Percentiles rank a stretch among this genome's conserved stretches.
Conservation (phyloP, 1,140 invertebrate genomes). For the Palaemon carinicauda region DNA sequence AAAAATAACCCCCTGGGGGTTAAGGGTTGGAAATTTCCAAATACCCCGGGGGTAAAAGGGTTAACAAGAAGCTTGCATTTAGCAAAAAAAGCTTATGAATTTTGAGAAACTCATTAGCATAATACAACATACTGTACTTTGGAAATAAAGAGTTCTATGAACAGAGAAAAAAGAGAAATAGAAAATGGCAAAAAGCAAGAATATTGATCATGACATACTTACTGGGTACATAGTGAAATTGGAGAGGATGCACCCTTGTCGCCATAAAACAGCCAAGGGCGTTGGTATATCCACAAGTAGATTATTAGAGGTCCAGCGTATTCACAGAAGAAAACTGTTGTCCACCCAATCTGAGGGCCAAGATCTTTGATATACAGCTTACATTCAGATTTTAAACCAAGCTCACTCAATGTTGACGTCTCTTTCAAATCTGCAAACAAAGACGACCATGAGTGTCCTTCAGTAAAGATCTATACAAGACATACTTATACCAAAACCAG, state of each 20-base stretch:
- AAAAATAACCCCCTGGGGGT: too few species aligned
- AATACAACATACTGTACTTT: too few species aligned
- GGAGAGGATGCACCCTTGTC: slow-evolving; percentile 65
- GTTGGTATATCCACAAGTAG: slow-evolving; percentile 88
- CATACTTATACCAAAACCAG: too few species aligned
- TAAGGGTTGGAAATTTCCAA: too few species aligned
- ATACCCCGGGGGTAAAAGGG: too few species aligned
- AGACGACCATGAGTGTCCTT: not conserved
- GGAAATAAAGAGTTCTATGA: too few species aligned
- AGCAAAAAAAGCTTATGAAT: too few species aligned
- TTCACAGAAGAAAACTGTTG: slow-evolving; percentile 95
- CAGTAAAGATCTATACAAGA: not conserved
- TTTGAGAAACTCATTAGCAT: too few species aligned
- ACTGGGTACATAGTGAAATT: slow-evolving; percentile 70
- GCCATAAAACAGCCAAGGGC: slow-evolving; percentile 92
- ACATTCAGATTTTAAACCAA: slow-evolving; percentile 58
- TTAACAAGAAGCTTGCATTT: too few species aligned
- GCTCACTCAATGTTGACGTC: slow-evolving; percentile 71
- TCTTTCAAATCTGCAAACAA: slow-evolving; percentile 71
- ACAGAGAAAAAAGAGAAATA: too few species aligned
- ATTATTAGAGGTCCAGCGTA: slow-evolving; percentile 95
- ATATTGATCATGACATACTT: slow-evolving; percentile 62
- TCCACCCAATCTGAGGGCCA: slow-evolving; percentile 98
- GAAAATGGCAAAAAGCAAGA: slow-evolving; percentile 4
- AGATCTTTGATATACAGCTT: slow-evolving; percentile 74